Evolutionary conservation across 2,113 vertebrate species (phyloP), one percentile per base, ranked within the genome.

Genomic region (Nothobranchius kuhntae): DNA sequence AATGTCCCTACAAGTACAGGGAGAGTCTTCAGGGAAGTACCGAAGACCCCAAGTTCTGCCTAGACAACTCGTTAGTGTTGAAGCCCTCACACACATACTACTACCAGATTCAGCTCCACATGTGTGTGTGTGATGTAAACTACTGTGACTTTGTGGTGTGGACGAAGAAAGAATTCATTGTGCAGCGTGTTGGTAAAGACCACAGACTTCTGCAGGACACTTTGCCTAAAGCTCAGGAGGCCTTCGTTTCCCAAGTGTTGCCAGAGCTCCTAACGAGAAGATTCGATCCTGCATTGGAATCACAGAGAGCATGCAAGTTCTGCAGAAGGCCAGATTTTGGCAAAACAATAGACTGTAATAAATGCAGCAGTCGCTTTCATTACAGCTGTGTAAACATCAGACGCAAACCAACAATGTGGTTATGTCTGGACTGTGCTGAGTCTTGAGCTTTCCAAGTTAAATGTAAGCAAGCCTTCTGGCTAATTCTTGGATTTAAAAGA

Each of bases 241-340:
- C 26, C 47, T 51, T 58, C n/a, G 42, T 68, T 17, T 26, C 38
- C 2, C 10, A 9, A n/a, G 46, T 59, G 65, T 44, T 68, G 56
- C 56, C 56, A 30, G 66, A 68, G 52, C 56, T 59, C 12, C 13
- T 59, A 35, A 68, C 55, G 44, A 45, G 66, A 60, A 53, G 21
- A 44, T 2, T 17, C 17, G 47, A 59, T 21, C 47, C 36, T 60
- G 47, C 7, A 3, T 30, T 59, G 56, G 56, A 36, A 44, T 4
- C 6, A 14, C 53, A 60, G 30, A 21, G 47, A 36, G 21, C 21
- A 9, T 45, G 5, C 9, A 17, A 30, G 46, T 3, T n/a, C 40
- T 46, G 38, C 53, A 13, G 30, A 54, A 65, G 42, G 40, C 40
- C 52, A 45, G 21, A 55, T 45, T 65, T 24, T 65, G 51, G 38